Conservation (phyloP, 2,888 invertebrate genomes). For the Gryllus longicercus region DNA sequence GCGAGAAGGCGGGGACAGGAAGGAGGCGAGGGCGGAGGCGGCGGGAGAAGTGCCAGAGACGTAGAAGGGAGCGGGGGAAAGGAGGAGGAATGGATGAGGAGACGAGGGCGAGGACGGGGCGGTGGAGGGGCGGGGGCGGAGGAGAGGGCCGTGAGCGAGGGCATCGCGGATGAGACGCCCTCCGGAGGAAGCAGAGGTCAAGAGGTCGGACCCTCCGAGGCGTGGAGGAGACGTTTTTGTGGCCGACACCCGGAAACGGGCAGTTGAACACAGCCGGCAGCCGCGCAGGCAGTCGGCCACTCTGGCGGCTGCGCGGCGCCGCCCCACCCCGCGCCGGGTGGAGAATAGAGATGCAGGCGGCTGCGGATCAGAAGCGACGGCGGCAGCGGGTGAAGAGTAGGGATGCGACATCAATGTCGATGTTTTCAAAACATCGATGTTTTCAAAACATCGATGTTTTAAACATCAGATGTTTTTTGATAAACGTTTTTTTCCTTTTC, state of each 20-base stretch:
- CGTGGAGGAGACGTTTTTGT: neutral
- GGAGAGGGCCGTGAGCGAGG: neutral
- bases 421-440: too few species aligned
- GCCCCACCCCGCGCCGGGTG: neutral
- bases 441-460: too few species aligned
- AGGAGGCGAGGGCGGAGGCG: neutral
- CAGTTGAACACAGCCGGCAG: neutral
- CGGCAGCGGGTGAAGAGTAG: neutral
- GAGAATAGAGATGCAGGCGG: neutral
- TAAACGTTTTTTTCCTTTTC: too few species aligned
- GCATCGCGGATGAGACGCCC: neutral
- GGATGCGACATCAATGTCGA: too few species aligned
- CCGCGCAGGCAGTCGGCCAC: neutral
- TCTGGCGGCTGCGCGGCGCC: neutral
- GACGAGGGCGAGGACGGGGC: neutral
- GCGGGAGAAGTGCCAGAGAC: neutral
- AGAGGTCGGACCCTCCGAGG: neutral
- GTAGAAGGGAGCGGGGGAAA: too few species aligned
- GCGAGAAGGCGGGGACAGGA: neutral
- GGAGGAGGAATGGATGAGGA: too few species aligned
- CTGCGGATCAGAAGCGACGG: neutral
- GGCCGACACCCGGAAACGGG: slow-evolving; percentile 17
- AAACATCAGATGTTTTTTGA: too few species aligned
- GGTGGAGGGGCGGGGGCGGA: neutral
- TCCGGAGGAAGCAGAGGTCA: neutral